Conservation (phyloP, 2,888 invertebrate genomes). For the Gryllus longicercus region DNA sequence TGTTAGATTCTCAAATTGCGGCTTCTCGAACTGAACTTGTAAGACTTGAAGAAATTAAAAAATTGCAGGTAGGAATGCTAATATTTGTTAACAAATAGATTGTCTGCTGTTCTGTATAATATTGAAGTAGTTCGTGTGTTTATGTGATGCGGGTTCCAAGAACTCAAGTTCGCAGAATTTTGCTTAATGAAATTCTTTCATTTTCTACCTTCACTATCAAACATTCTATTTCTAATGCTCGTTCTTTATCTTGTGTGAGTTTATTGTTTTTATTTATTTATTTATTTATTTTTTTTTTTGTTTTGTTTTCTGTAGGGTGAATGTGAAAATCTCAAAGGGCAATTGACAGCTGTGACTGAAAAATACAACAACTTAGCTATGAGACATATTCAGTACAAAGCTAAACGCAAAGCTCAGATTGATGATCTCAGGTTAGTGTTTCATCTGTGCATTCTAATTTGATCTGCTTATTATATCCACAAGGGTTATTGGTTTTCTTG, state of each 20-base stretch:
- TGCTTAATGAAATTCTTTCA: background rate
- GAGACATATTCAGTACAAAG: conserved; percentile 43
- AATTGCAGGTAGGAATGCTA: conserved; percentile 40
- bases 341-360: conserved; percentile 42
- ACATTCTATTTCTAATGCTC: background rate
- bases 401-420: conserved; percentile 43
- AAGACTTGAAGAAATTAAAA: conserved; percentile 42
- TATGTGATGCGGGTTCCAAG: background rate
- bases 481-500: no score
- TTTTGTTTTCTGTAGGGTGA: conserved; percentile 40
- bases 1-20: conserved; percentile 40
- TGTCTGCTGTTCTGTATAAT: no score
- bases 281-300: no score
- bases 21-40: conserved; percentile 42
- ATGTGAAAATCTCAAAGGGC: conserved; percentile 41
- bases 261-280: no score
- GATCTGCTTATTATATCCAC: no score
- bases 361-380: conserved; percentile 44
- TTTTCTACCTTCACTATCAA: background rate
- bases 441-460: background rate
- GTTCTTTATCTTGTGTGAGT: background rate
- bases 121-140: no score
- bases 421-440: conserved; percentile 42
- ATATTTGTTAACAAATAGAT: no score
- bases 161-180: background rate